Base-by-base conservation (phyloP, 2,888 invertebrate species). In the Oxycera nigricornis region DNA sequence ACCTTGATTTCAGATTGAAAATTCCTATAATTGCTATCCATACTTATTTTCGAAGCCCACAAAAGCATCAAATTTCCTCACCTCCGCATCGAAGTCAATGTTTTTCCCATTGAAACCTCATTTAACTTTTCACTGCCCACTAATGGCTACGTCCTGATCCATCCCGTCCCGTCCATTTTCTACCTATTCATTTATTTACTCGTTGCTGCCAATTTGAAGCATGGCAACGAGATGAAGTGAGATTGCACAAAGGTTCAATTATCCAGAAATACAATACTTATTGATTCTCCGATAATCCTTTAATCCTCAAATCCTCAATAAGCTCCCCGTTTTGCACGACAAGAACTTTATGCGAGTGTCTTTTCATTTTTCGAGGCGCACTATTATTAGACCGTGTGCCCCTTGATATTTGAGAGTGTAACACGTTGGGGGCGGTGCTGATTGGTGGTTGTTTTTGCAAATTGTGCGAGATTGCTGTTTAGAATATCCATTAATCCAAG, bases 261-360 rank as follows among this genome's bases (percentile, higher is more conserved):
- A 55, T 55, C 28, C 11, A 26, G 28, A 59, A 59, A 59, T 59
- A 22, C 59, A 28, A 28, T 28, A 59, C 59, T 26, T 14, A 59
- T 28, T 26, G 59, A 59, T 59, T 59, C 28, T 59, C 1, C 11
- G 11, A 28, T 59, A 59, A 59, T 59, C 59, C 59, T 28, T 59
- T 59, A 59, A 59, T 28, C 59, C 28, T 26, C 30, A 55, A 55
- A 22, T 28, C 24, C 59, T 22, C 28, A 28, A 30, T 59, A 30
- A 59, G 30, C 11, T 26, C 30, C 11, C 28, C 26, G 26, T 11
- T 59, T 14, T 7, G 14, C 28, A 59, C 55, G 2, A 3, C 22
- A 55, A 55, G 14, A 26, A 11, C 11, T 59, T 59, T 59, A 3
- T 59, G 46, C 46, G 46, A 3, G 4, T 17, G 17, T 14, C 46